Evolutionary conservation across 1,140 invertebrate genomes (phyloP).

Genomic region (Pogonomyrmex californicus): DNA sequence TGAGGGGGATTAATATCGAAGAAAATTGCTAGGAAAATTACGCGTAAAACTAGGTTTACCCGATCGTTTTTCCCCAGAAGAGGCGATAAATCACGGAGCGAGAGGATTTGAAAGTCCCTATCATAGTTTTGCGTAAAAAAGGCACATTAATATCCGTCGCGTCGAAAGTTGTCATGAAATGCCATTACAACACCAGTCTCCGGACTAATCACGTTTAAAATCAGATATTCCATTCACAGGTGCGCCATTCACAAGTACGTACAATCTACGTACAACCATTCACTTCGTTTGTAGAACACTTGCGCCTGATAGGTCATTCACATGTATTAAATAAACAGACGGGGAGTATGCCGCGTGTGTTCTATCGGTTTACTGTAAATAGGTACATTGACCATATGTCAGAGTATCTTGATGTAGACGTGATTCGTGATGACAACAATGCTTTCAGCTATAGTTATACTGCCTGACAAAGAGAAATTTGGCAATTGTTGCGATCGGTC

Average conservation of each 20-base stretch:
- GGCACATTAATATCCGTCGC: slow-evolving; percentile 10
- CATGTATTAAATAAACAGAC: slow-evolving; percentile 22
- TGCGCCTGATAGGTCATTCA: slow-evolving; percentile 23
- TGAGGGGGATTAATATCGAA: slow-evolving; percentile 12
- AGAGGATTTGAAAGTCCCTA: slow-evolving; percentile 18
- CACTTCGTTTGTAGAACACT: slow-evolving; percentile 27
- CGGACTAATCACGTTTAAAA: slow-evolving; percentile 9
- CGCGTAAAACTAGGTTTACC: background rate
- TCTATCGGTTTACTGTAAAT: slow-evolving; percentile 7
- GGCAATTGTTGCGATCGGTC: background rate
- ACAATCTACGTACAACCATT: slow-evolving; percentile 31
- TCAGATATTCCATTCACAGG: slow-evolving; percentile 19
- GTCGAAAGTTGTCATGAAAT: slow-evolving; percentile 16
- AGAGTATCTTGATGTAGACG: slow-evolving; percentile 11
- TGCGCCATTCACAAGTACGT: slow-evolving; percentile 20
- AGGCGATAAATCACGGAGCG: slow-evolving; percentile 1
- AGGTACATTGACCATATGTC: background rate
- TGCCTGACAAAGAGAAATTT: background rate
- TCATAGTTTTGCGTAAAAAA: slow-evolving; percentile 12
- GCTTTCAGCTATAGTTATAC: background rate
- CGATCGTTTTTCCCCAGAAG: background rate
- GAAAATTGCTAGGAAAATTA: background rate
- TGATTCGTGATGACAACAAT: background rate
- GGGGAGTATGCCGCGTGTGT: background rate
- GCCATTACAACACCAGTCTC: background rate